Base-by-base conservation (phyloP, 2,888 invertebrate genomes). In the Stenolophus ochropezus region DNA sequence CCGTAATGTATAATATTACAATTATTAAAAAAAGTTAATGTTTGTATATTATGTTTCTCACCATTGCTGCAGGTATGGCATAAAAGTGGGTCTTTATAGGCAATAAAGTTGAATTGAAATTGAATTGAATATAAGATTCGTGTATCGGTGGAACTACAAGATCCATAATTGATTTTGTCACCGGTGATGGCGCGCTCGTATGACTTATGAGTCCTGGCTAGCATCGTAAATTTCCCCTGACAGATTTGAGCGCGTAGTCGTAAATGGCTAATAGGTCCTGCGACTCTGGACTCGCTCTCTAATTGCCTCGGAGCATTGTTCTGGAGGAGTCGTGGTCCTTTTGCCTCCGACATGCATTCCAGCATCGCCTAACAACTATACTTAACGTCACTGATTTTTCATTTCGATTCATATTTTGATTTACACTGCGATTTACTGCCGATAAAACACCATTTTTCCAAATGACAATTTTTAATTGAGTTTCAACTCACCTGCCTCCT, bases 151-250 rank as follows among this genome's bases (percentile, higher is more conserved):
- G 33, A 33, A 69, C 27, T 33, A 33, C 65, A 69, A 69, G 25
- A 33, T 27, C 65, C 65, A 33, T 69, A 21, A 18, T 69, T 33
- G 65, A 69, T 69, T 69, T 69, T 69, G 65, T 69, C 65, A 69
- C 33, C 33, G 27, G 33, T n/a, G 33, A 20, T 58, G 3, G 14
- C 49, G 49, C 14, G n/a, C 14, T 49, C 20, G 18, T 20, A 61
- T 65, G 65, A 65, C 65, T 65, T 65, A 65, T 33, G 65, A 65
- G 27, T 61, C 65, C 14, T 16, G 27, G n/a, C 27, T 27, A 69
- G 18, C 65, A 69, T 69, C 65, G 65, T 69, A 69, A 69, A 69
- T 69, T 69, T 69, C 42, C 65, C 18, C 65, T 69, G 65, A 69
- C 65, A 69, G 65, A 69, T 61, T 61, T 69, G 65, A 69, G 27